These are phyloP conservation scores for Alloscopus bannaensis DNA, from an alignment of 2,888 invertebrate species.

Conservation along the genomic window DNA sequence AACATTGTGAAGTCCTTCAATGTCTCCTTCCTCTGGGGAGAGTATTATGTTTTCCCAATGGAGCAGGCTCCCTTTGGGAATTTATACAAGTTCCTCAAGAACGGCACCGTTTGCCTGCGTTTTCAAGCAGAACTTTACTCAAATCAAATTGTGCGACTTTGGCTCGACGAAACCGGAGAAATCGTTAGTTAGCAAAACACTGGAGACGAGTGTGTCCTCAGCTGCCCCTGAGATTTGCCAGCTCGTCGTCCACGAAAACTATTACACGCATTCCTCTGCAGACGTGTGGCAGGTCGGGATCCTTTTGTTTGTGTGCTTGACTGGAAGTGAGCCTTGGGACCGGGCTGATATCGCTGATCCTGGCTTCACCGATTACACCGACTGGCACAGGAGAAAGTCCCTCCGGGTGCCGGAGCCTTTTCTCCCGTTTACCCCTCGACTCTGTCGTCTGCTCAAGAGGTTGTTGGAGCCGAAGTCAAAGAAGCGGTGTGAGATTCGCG, in stretches of 20 bases:
- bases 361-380: conserved; percentile 80
- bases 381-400: conserved; percentile 80
- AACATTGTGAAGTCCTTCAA: conserved; percentile 85
- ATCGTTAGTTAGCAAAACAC: conserved; percentile 78
- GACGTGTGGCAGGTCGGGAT: conserved; percentile 89
- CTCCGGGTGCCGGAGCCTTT: conserved; percentile 79
- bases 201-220: conserved; percentile 80
- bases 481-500: conserved; percentile 80
- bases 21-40: conserved; percentile 81
- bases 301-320: conserved; percentile 81
- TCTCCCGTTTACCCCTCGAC: conserved; percentile 81
- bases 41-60: conserved; percentile 81
- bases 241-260: conserved; percentile 80
- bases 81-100: conserved; percentile 77
- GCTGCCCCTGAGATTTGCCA: conserved; percentile 81
- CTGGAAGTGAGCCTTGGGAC: conserved; percentile 83
- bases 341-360: conserved; percentile 84
- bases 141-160: conserved; percentile 93
- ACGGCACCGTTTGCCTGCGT: conserved; percentile 76
- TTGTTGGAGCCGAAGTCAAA: conserved; percentile 83
- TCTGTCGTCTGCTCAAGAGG: conserved; percentile 83
- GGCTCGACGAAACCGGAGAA: conserved; percentile 84
- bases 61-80: conserved; percentile 85
- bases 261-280: conserved; percentile 81
- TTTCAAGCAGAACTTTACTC: conserved; percentile 84